Conservation (phyloP, 2,113 vertebrate species). For the Rhea pennata region DNA sequence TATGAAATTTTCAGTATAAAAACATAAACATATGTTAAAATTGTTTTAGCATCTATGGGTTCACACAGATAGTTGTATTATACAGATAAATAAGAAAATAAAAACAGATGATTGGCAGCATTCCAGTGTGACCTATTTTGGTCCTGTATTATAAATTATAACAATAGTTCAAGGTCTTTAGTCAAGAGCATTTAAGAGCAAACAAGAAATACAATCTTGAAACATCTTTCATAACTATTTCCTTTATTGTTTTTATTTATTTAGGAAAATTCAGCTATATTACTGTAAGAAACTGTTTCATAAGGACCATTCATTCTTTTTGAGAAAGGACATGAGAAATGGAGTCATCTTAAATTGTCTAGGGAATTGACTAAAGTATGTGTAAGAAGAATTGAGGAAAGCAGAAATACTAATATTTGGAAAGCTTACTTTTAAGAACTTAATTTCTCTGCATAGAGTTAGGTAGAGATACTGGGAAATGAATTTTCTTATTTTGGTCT, state of each 20-base stretch:
- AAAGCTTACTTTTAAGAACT: not conserved
- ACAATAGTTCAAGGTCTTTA: not conserved
- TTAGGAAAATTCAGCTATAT: not conserved
- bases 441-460: not conserved
- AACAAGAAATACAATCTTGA: not conserved
- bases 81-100: not conserved
- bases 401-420: not conserved
- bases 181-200: not conserved
- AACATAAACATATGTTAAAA: slow-evolving; percentile 36
- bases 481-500: not conserved
- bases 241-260: not conserved
- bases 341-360: not conserved
- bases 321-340: not conserved
- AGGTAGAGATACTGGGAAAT: not conserved
- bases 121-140: not conserved
- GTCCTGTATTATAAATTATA: not conserved
- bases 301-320: not conserved
- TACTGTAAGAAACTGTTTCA: not conserved
- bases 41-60: not conserved
- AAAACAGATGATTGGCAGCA: not conserved
- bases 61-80: not conserved
- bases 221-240: not conserved
- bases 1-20: slow-evolving; percentile 35
- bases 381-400: not conserved
- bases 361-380: not conserved